These are phyloP conservation scores for Holacanthella duospinosa DNA, from an alignment of 2,888 invertebrate species.

Conservation along the genomic window DNA sequence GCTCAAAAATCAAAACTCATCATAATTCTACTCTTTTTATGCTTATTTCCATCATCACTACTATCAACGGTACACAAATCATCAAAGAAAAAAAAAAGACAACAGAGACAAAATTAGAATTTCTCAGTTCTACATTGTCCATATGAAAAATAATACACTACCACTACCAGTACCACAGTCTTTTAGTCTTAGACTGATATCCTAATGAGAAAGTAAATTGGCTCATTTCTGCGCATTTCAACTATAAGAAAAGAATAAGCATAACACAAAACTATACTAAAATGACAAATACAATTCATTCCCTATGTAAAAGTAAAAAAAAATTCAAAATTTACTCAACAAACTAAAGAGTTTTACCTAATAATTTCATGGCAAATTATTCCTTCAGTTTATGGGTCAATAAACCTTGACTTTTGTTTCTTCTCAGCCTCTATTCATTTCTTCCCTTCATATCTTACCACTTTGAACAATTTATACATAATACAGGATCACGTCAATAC, in stretches of 20 bases:
- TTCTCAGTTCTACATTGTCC: not conserved
- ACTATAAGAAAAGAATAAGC: not conserved
- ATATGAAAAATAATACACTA: not conserved
- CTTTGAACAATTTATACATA: too few relatives aligned
- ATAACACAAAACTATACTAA: not conserved
- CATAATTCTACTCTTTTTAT: too few relatives aligned
- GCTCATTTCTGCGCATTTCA: not conserved
- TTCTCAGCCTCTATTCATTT: too few relatives aligned
- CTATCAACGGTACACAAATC: too few relatives aligned
- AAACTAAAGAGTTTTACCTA: constrained; percentile 1
- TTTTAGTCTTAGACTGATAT: too few relatives aligned
- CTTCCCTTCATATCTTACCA: too few relatives aligned
- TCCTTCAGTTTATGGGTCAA: constrained; percentile 3
- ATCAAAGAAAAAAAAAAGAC: not conserved
- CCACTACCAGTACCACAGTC: not conserved
- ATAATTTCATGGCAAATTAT: not conserved
- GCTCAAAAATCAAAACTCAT: too few relatives aligned
- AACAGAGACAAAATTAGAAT: not conserved
- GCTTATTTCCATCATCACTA: too few relatives aligned
- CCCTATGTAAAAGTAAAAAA: not conserved
- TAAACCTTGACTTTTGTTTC: not conserved
- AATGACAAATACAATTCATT: too few relatives aligned
- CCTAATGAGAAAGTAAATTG: not conserved
- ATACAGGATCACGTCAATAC: too few relatives aligned
- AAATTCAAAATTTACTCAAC: not conserved